Conservation (phyloP, 2,888 invertebrate species). For the Chironomus riparius region DNA sequence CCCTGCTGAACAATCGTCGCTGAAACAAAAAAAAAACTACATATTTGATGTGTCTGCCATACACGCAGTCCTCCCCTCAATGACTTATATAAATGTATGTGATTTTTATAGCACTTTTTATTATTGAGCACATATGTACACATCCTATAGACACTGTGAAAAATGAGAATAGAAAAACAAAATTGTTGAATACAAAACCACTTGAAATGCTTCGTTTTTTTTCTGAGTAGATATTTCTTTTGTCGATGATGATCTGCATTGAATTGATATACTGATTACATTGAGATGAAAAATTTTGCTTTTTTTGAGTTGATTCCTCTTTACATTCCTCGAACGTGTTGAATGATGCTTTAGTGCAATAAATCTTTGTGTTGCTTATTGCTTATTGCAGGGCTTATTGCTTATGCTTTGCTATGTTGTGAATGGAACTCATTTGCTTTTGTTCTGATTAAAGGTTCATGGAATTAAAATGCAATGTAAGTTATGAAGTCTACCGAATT, state of each 20-base stretch:
- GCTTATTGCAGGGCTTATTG: background rate
- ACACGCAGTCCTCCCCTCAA: background rate
- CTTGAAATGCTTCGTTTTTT: background rate
- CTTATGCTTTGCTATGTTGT: background rate
- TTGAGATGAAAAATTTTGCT: too few relatives aligned
- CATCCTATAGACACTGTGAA: background rate
- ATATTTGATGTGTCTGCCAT: background rate
- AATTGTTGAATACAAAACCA: conserved; percentile 18
- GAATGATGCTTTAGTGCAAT: too few relatives aligned
- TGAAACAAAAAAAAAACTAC: background rate
- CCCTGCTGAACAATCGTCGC: background rate
- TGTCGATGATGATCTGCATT: too few relatives aligned
- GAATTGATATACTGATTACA: too few relatives aligned
- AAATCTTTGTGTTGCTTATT: background rate
- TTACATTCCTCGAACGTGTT: too few relatives aligned
- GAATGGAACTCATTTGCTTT: background rate
- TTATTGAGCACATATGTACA: background rate
- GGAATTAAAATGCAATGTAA: too few relatives aligned
- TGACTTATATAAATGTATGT: background rate
- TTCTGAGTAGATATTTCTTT: too few relatives aligned
- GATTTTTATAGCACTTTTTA: background rate
- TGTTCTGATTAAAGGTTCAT: too few relatives aligned
- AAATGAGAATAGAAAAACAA: background rate
- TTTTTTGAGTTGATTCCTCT: too few relatives aligned
- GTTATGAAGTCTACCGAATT: too few relatives aligned